phyloP scores from a whole-genome alignment of 2,113 vertebrate genomes.

The Amphiprion ocellaris region DNA sequence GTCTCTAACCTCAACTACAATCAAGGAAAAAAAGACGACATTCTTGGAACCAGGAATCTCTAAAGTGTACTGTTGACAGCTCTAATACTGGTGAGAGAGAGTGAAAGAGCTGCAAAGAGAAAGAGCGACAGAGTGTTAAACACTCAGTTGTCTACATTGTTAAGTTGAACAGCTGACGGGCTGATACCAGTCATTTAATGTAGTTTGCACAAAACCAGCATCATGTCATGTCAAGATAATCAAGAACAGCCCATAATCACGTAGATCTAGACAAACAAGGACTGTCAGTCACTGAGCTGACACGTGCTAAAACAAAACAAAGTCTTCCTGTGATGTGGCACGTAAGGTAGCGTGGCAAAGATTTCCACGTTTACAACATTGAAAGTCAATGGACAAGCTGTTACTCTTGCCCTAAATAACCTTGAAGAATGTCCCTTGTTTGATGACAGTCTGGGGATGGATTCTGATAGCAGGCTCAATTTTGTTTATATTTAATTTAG shows the following conservation, averaged over 20 bases:
- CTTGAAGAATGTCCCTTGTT: too few relatives aligned
- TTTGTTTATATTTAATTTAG: background rate
- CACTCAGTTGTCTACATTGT: background rate
- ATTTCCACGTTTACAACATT: background rate
- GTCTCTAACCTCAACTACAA: slow-evolving; percentile 29
- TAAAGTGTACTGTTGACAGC: slow-evolving; percentile 32
- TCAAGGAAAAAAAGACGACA: slow-evolving; percentile 31
- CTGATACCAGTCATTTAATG: background rate
- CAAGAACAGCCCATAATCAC: too few relatives aligned
- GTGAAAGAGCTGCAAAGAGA: background rate
- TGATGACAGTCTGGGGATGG: background rate
- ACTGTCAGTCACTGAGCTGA: too few relatives aligned
- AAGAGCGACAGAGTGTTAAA: background rate
- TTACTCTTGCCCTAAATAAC: background rate
- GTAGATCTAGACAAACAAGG: too few relatives aligned
- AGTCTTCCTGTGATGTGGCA: background rate
- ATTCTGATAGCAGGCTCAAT: slow-evolving; percentile 2
- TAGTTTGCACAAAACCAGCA: background rate
- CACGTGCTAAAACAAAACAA: background rate
- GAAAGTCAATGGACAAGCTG: background rate
- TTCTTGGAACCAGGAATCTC: slow-evolving; percentile 41
- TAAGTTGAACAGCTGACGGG: background rate
- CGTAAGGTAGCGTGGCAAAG: background rate
- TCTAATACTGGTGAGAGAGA: background rate
- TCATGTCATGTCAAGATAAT: background rate